A percentile compares a stretch with the other conserved stretches of the same genome.
phyloP scores from a whole-genome alignment of 2,888 invertebrate species.

The Phymatocera aterrima region DNA sequence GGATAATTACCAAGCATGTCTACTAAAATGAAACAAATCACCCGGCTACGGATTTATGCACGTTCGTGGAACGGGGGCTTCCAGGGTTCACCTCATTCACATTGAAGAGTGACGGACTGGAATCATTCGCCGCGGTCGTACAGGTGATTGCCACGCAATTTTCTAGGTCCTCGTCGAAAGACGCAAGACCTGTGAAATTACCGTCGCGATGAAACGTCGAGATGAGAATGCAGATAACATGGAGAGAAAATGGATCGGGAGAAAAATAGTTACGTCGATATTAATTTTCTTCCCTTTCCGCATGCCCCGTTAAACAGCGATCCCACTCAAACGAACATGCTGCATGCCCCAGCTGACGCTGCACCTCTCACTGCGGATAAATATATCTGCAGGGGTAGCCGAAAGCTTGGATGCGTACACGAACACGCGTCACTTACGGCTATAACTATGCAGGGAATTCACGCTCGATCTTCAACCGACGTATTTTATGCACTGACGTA shows the following conservation, averaged over 20 bases:
- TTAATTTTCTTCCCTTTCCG: too few relatives aligned
- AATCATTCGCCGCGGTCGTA: neutral
- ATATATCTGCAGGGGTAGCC: neutral
- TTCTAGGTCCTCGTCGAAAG: too few relatives aligned
- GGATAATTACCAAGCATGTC: conserved; percentile 46
- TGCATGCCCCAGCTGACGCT: neutral
- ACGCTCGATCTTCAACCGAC: neutral
- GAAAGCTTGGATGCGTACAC: neutral
- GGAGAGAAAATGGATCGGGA: neutral
- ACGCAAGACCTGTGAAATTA: too few relatives aligned
- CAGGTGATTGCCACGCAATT: too few relatives aligned
- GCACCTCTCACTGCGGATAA: neutral
- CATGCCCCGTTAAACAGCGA: neutral
- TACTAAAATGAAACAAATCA: conserved; percentile 47
- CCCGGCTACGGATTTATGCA: conserved; percentile 34
- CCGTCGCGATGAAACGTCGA: too few relatives aligned
- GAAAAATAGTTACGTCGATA: neutral
- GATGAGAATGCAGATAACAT: too few relatives aligned
- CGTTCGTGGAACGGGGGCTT: too few relatives aligned
- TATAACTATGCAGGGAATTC: neutral
- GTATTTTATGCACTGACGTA: conserved; percentile 24
- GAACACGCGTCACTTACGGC: conserved; percentile 25
- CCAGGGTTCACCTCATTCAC: neutral
- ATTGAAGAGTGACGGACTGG: conserved; percentile 28
- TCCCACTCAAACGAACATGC: neutral